A percentile compares a stretch with the other conserved stretches of the same genome.
phyloP scores from a whole-genome alignment of 2,113 vertebrate genomes.

The Phrynosoma platyrhinos region DNA sequence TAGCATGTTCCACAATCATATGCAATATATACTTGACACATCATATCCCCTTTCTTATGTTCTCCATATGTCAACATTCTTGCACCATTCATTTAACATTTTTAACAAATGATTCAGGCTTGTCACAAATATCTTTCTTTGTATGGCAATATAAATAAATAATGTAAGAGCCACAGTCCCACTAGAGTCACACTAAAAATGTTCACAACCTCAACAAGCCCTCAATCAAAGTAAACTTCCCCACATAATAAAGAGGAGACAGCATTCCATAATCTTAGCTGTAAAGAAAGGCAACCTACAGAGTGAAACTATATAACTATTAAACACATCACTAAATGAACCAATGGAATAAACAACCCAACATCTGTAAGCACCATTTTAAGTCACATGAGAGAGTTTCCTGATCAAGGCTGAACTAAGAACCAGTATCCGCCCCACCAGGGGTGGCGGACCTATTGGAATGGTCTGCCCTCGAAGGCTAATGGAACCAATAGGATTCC shows the following conservation, averaged over 20 bases:
- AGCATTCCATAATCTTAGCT: neutral
- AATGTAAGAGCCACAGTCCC: neutral
- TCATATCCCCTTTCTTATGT: neutral
- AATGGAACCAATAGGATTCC: too few species aligned
- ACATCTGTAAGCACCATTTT: neutral
- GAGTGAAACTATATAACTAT: neutral
- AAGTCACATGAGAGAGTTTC: slow-evolving; percentile 1
- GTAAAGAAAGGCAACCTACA: slow-evolving; percentile 12
- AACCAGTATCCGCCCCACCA: too few species aligned
- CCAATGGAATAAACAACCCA: neutral
- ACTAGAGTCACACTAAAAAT: neutral
- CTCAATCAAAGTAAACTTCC: neutral
- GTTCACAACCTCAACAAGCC: neutral
- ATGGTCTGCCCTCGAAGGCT: too few species aligned
- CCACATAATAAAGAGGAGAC: neutral
- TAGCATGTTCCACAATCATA: too few species aligned
- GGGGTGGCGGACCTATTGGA: too few species aligned
- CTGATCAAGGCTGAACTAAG: too few species aligned
- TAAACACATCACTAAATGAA: neutral
- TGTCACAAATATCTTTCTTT: neutral
- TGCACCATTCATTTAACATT: neutral
- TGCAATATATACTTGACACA: neutral
- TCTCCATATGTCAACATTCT: neutral
- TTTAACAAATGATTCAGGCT: too few species aligned
- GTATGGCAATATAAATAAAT: slow-evolving; percentile 7